These are phyloP conservation scores for Triplophysa rosa DNA, from an alignment of 2,113 vertebrate genomes.

Conservation along the genomic window DNA sequence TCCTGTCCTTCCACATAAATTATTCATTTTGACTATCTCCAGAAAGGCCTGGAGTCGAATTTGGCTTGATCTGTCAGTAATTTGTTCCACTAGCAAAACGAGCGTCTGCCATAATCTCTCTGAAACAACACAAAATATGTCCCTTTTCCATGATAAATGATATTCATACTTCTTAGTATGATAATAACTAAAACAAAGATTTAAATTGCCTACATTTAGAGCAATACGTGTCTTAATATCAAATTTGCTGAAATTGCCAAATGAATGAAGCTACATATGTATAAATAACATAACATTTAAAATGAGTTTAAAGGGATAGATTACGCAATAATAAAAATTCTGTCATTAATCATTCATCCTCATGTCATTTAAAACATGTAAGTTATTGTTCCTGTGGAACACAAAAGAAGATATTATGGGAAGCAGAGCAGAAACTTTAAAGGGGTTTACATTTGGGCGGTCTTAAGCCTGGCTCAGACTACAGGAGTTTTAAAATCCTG, in stretches of 20 bases:
- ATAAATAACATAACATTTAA: too few relatives aligned
- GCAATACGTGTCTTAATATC: not conserved
- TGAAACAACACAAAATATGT: slow-evolving; percentile 40
- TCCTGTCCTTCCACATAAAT: slow-evolving; percentile 42
- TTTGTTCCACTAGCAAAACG: slow-evolving; percentile 56
- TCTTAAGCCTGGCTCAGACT: too few relatives aligned
- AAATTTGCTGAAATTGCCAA: slow-evolving; percentile 1
- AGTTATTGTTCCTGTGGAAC: too few relatives aligned
- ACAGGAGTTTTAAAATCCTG: too few relatives aligned
- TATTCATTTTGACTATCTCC: slow-evolving; percentile 45
- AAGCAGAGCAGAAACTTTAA: too few relatives aligned
- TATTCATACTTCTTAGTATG: slow-evolving; percentile 37
- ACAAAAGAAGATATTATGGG: too few relatives aligned
- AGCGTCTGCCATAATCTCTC: slow-evolving; percentile 43
- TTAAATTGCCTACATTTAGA: not conserved
- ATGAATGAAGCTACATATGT: not conserved
- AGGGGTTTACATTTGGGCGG: too few relatives aligned
- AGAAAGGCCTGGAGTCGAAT: slow-evolving; percentile 49
- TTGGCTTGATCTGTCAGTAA: slow-evolving; percentile 56
- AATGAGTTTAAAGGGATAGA: too few relatives aligned
- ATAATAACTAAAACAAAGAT: slow-evolving; percentile 20
- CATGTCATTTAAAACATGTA: too few relatives aligned
- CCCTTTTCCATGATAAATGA: slow-evolving; percentile 21
- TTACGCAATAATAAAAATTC: too few relatives aligned
- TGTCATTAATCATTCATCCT: too few relatives aligned